phyloP scores from a whole-genome alignment of 2,113 vertebrate species.

The Verasper variegatus region DNA sequence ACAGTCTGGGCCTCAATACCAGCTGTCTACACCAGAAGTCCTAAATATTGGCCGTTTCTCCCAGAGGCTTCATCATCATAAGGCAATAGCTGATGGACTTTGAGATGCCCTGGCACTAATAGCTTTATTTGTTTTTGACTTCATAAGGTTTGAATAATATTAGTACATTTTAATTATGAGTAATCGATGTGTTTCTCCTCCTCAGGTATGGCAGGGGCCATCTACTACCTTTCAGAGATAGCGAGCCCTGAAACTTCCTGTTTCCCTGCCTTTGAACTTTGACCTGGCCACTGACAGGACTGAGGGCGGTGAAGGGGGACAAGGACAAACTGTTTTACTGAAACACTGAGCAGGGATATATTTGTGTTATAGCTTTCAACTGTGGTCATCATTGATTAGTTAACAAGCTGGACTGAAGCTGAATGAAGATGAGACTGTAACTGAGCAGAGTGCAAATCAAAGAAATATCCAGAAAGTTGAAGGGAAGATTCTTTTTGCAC shows the following conservation, averaged over 20 bases:
- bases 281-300: constrained; percentile 57
- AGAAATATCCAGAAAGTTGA: not conserved
- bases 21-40: too few relatives aligned
- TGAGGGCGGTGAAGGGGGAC: not conserved
- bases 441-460: not conserved
- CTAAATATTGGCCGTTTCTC: too few relatives aligned
- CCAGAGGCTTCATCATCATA: too few relatives aligned
- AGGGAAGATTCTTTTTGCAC: not conserved
- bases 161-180: too few relatives aligned
- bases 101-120: too few relatives aligned
- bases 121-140: too few relatives aligned
- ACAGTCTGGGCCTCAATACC: too few relatives aligned
- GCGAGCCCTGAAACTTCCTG: constrained; percentile 86
- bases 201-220: constrained; percentile 94
- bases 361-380: not conserved
- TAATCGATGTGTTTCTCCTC: constrained; percentile 34
- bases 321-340: not conserved
- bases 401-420: not conserved
- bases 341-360: not conserved
- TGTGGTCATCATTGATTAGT: not conserved
- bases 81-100: too few relatives aligned
- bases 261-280: constrained; percentile 96
- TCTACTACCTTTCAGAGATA: constrained; percentile 95
- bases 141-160: too few relatives aligned
- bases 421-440: not conserved